Evolutionary conservation across 2,888 invertebrate species (phyloP).

Genomic region (Hololepta plana): DNA sequence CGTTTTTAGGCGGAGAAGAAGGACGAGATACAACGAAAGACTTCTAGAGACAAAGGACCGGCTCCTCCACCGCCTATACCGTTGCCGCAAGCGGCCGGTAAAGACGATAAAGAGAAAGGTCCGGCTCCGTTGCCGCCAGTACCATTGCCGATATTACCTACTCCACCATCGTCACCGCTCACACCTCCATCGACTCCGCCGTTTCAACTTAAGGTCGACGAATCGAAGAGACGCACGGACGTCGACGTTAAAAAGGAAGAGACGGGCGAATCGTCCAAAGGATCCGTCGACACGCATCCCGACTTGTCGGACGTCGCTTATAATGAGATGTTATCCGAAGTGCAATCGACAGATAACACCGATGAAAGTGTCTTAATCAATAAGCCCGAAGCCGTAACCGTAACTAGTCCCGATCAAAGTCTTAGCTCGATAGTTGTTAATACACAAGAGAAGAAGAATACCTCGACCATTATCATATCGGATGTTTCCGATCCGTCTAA

Average conservation of each 20-base stretch:
- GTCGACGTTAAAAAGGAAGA: no score
- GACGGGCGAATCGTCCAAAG: no score
- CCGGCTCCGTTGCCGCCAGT: constrained; percentile 14
- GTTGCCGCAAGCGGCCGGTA: constrained; percentile 20
- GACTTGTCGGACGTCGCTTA: constrained; percentile 15
- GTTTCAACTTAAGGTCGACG: constrained; percentile 6
- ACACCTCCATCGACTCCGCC: constrained; percentile 23
- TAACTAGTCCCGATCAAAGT: no score
- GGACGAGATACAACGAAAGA: constrained; percentile 33
- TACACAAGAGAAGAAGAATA: no score
- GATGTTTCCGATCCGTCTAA: constrained; percentile 44
- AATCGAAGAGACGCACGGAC: constrained; percentile 6
- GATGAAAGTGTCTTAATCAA: no score
- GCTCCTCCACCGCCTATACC: constrained; percentile 46
- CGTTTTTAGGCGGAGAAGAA: constrained; percentile 46
- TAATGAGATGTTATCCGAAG: constrained; percentile 10
- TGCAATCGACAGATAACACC: no score
- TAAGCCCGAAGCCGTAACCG: no score
- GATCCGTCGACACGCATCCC: no score
- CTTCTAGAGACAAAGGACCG: constrained; percentile 56
- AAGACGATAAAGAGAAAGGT: constrained; percentile 28
- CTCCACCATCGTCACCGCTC: constrained; percentile 24
- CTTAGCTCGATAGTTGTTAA: no score
- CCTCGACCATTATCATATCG: constrained; percentile 33
- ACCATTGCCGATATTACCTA: constrained; percentile 18